These are phyloP conservation scores for Dysidea cf. avara DNA, from an alignment of 37 sponge, comb jelly and placozoan genomes.

Conservation along the genomic window DNA sequence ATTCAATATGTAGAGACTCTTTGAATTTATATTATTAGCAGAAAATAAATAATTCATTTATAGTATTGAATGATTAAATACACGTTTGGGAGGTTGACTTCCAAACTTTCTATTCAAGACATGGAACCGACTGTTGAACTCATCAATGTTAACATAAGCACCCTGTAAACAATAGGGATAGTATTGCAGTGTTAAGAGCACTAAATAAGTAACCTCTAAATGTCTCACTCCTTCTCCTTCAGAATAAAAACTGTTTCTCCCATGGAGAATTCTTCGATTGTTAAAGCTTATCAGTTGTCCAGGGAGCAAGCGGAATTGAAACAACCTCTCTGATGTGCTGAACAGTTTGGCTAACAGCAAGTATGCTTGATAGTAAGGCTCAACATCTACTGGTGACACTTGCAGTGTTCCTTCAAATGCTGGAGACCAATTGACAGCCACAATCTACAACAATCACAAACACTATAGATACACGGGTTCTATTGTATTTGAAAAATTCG, in stretches of 20 bases:
- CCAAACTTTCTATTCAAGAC: constrained; percentile 16
- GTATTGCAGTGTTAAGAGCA: no score
- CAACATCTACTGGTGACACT: constrained; percentile 29
- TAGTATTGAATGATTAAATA: constrained; percentile 24
- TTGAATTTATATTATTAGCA: no score
- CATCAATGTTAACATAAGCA: constrained; percentile 67
- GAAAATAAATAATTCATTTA: no score
- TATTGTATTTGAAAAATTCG: background rate
- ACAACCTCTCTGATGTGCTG: background rate
- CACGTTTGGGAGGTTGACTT: constrained; percentile 3
- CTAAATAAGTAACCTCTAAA: constrained; percentile 1
- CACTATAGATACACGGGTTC: no score
- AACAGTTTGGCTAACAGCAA: constrained; percentile 4
- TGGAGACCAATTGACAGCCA: constrained; percentile 50
- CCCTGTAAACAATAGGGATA: constrained; percentile 21
- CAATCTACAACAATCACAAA: constrained; percentile 20
- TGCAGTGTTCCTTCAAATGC: constrained; percentile 52
- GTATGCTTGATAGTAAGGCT: constrained; percentile 55
- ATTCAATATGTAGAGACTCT: no score
- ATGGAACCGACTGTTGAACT: constrained; percentile 60
- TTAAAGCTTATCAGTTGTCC: constrained; percentile 62
- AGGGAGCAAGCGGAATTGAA: constrained; percentile 34
- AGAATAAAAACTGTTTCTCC: constrained; percentile 31
- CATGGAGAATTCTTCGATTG: constrained; percentile 63
- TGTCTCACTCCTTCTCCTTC: constrained; percentile 56